Base-by-base conservation (phyloP, 1,140 invertebrate genomes). In the Cecropterus lyciades region DNA sequence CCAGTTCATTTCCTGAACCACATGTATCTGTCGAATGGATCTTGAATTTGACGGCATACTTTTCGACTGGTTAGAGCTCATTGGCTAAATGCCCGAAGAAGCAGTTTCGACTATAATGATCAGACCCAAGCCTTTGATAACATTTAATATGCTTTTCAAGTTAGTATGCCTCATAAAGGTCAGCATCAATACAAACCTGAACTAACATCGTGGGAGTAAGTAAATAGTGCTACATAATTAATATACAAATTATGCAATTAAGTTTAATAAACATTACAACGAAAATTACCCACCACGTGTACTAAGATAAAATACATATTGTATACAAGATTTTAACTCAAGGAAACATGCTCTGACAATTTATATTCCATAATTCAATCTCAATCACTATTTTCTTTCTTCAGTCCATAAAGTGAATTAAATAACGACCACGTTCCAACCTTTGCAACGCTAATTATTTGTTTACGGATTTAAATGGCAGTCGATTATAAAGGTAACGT, bases 1-100 rank as follows among this genome's bases (percentile, higher is more conserved):
- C 68, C 51, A 69, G 60, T 75, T 65, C 60, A 57, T 71, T 78
- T 78, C 75, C 75, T 75, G 72, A 67, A 75, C 66, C 67, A 67
- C 64, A 72, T 63, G 64, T 75, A 68, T 56, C 67, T 72, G 51
- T 37, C 59, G 43, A 70, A 65, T 42, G 59, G 45, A 64, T 57
- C 40, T 71, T 62, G 59, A 45, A 17, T 62, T 16, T 55, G 57
- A 37, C 57, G 46, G 46, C 42, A 16, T 11, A 49, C 45, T 49
- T 17, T 48, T 60, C 27, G 8, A 30, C 45, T 33, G 8, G 59
- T 13, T 3, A 27, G 17, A 40, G 30, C 14, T 49, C 45, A 16
- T 0, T 11, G 11, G 7, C 9, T 37, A 7, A 30, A 1, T 11
- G 0, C 7, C 7, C 4, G 11, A 11, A 37, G 0, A 30, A 30